Conservation (phyloP, 2,888 invertebrate species). For the Agrotis segetum region DNA sequence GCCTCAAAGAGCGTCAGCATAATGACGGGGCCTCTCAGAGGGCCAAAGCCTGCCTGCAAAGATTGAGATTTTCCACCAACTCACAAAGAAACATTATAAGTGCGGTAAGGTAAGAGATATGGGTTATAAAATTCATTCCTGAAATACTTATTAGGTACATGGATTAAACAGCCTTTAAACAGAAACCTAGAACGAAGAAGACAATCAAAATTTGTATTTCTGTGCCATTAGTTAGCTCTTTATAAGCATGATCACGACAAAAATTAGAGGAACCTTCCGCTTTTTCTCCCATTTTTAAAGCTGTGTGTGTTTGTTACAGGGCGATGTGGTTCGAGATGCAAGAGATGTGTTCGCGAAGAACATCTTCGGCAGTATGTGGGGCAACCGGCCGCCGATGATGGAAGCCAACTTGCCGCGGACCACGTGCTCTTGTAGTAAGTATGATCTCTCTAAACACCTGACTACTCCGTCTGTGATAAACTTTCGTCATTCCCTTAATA, state of each 20-base stretch:
- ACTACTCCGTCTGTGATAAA: too few species aligned
- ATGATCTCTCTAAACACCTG: conserved; percentile 36
- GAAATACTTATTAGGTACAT: neutral
- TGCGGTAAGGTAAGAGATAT: neutral
- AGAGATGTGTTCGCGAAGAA: conserved; percentile 86
- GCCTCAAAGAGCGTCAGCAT: too few species aligned
- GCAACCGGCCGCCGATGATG: conserved; percentile 92
- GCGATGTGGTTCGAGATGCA: conserved; percentile 72
- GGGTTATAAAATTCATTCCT: neutral
- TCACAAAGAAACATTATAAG: neutral
- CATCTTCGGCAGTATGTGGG: conserved; percentile 92
- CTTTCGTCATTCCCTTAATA: too few species aligned
- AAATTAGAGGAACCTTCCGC: too few species aligned
- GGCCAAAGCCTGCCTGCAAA: too few species aligned
- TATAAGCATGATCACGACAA: too few species aligned
- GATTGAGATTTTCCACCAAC: too few species aligned
- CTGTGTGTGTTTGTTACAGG: conserved; percentile 66
- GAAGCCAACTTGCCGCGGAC: conserved; percentile 87
- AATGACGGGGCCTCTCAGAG: too few species aligned
- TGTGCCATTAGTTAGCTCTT: neutral
- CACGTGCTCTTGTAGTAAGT: conserved; percentile 93
- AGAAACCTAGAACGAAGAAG: too few species aligned
- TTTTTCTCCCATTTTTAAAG: neutral
- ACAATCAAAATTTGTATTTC: neutral
- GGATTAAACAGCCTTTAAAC: neutral